phyloP scores from a whole-genome alignment of 2,888 invertebrate species.

The Drosophila ochracea region DNA sequence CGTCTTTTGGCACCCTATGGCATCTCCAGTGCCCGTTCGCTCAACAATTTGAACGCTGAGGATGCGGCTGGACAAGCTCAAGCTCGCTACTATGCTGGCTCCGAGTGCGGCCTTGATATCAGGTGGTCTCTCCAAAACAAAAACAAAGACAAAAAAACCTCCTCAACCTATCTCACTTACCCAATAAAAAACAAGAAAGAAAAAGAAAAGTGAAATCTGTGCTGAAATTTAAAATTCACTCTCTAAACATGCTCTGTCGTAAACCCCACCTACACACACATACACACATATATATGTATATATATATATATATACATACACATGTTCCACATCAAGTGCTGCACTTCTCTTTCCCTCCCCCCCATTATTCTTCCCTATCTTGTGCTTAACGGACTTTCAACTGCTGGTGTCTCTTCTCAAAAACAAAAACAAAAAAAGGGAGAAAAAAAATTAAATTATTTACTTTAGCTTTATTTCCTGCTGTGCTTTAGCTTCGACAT shows the following conservation, averaged over 20 bases:
- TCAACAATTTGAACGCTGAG: conserved; percentile 61
- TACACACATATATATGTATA: neutral
- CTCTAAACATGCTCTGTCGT: conserved; percentile 1
- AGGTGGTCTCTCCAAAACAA: conserved; percentile 62
- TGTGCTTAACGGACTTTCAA: conserved; percentile 13
- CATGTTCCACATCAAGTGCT: neutral
- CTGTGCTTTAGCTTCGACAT: conserved; percentile 24
- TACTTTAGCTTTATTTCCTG: neutral
- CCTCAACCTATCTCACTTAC: conserved; percentile 7
- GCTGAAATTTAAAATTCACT: conserved; percentile 36
- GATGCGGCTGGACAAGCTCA: conserved; percentile 54
- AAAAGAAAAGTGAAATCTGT: neutral
- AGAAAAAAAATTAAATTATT: neutral
- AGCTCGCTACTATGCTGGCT: conserved; percentile 65
- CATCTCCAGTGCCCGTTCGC: conserved; percentile 57
- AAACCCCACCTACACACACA: neutral
- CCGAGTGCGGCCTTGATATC: conserved; percentile 72
- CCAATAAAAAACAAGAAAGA: neutral
- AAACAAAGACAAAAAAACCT: conserved; percentile 10
- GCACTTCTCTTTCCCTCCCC: neutral
- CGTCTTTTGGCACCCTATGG: conserved; percentile 49
- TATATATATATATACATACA: neutral
- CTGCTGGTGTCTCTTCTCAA: neutral
- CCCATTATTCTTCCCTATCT: neutral
- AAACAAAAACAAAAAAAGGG: neutral